phyloP scores from a whole-genome alignment of 2,888 invertebrate genomes.

The Conomelus anceps region DNA sequence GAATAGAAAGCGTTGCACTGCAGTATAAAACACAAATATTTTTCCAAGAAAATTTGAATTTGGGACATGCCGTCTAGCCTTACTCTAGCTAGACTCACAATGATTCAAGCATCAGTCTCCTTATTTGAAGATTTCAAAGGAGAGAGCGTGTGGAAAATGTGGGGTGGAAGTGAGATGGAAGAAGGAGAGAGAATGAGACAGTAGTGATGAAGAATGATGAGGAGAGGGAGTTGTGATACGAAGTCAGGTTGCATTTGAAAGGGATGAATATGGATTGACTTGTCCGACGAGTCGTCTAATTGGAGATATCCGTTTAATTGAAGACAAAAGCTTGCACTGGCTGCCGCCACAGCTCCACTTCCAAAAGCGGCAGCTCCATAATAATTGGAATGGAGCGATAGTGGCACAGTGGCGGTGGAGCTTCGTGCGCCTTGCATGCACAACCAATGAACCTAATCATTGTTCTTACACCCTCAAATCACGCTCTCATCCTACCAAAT shows the following conservation, averaged over 20 bases:
- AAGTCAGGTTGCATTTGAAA: neutral
- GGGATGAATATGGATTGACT: neutral
- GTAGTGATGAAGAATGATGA: too few relatives aligned
- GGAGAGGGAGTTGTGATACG: neutral
- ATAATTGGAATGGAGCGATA: neutral
- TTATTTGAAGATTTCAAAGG: too few relatives aligned
- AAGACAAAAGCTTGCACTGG: neutral
- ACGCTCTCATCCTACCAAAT: neutral
- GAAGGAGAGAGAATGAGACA: too few relatives aligned
- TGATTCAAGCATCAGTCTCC: too few relatives aligned
- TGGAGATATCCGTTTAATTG: slow-evolving; percentile 2
- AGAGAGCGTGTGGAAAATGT: neutral
- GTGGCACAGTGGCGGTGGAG: neutral
- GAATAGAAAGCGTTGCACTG: too few relatives aligned
- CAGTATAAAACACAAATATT: too few relatives aligned
- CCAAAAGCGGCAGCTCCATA: neutral
- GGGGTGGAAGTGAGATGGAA: neutral
- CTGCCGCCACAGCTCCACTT: neutral
- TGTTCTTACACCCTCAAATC: neutral
- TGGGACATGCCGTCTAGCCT: too few relatives aligned
- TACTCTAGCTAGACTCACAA: too few relatives aligned
- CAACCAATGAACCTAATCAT: neutral
- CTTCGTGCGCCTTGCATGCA: neutral
- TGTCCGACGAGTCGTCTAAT: neutral
- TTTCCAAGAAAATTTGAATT: too few relatives aligned